phyloP scores from a whole-genome alignment of 1,140 invertebrate species.

The Hestina assimilis region DNA sequence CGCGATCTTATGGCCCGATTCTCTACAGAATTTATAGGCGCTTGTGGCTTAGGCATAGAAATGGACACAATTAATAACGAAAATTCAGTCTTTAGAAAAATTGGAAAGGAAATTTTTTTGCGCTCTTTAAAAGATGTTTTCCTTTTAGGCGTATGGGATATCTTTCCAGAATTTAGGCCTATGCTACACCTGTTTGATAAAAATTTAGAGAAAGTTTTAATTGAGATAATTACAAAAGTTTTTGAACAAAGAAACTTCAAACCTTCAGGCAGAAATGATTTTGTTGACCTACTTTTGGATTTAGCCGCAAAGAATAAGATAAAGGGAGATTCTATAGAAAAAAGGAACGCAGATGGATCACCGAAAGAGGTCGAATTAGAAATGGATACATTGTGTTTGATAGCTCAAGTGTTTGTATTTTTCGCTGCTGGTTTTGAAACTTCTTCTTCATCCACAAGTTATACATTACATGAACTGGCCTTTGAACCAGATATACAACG shows the following conservation, averaged over 20 bases:
- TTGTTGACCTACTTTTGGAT: conserved; percentile 22
- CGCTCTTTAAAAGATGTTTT: conserved; percentile 7
- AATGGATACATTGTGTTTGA: conserved; percentile 6
- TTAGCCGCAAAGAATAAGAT: conserved; percentile 13
- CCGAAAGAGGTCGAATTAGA: conserved; percentile 15
- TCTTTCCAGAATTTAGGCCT: conserved; percentile 7
- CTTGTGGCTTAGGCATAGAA: conserved; percentile 28
- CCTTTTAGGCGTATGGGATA: background rate
- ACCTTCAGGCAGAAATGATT: conserved; percentile 23
- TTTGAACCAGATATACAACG: conserved; percentile 22
- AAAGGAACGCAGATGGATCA: conserved; percentile 10
- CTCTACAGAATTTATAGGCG: conserved; percentile 25
- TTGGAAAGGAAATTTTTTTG: conserved; percentile 21
- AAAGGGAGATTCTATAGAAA: conserved; percentile 21
- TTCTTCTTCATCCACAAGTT: conserved; percentile 21
- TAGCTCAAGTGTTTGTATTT: conserved; percentile 34
- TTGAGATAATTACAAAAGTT: conserved; percentile 14
- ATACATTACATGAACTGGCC: conserved; percentile 25
- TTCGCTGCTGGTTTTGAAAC: conserved; percentile 34
- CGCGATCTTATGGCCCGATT: conserved; percentile 25
- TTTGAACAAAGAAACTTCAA: conserved; percentile 17
- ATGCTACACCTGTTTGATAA: background rate
- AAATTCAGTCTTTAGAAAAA: conserved; percentile 17
- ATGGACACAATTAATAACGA: conserved; percentile 21
- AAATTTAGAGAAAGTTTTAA: conserved; percentile 8